These are phyloP conservation scores for Ramphastos sulfuratus DNA, from an alignment of 2,113 vertebrate species.

Conservation along the genomic window DNA sequence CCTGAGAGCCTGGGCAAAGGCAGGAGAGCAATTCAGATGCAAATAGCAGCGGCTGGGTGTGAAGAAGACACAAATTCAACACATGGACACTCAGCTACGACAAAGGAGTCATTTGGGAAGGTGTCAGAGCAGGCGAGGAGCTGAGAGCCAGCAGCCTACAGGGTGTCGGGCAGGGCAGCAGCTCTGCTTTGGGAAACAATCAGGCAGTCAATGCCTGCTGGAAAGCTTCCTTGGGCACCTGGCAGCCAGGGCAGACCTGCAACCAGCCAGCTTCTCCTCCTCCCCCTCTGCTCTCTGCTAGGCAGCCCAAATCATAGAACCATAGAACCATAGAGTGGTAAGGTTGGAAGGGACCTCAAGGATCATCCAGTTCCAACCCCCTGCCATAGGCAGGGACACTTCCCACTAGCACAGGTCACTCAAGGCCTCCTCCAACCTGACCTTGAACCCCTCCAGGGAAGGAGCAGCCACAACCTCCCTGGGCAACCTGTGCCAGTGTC, in stretches of 20 bases:
- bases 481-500: too few species aligned
- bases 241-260: not conserved
- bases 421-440: too few species aligned
- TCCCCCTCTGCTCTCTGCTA: too few species aligned
- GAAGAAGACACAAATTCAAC: conserved; percentile 2
- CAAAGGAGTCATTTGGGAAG: not conserved
- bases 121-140: conserved; percentile 22
- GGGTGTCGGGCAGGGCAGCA: not conserved
- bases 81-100: not conserved
- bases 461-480: too few species aligned
- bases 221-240: not conserved
- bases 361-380: too few species aligned
- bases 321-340: too few species aligned
- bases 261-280: too few species aligned
- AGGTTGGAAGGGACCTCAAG: too few species aligned
- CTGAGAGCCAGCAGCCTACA: not conserved
- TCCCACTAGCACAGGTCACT: too few species aligned
- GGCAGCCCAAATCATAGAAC: too few species aligned
- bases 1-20: conserved; percentile 29
- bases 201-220: not conserved
- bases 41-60: conserved; percentile 31
- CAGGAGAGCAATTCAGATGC: conserved; percentile 60
- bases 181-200: not conserved
- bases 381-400: too few species aligned
- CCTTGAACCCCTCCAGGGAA: too few species aligned